Evolutionary conservation across 2,113 vertebrate species (phyloP).

Genomic region (Heloderma charlesbogerti): DNA sequence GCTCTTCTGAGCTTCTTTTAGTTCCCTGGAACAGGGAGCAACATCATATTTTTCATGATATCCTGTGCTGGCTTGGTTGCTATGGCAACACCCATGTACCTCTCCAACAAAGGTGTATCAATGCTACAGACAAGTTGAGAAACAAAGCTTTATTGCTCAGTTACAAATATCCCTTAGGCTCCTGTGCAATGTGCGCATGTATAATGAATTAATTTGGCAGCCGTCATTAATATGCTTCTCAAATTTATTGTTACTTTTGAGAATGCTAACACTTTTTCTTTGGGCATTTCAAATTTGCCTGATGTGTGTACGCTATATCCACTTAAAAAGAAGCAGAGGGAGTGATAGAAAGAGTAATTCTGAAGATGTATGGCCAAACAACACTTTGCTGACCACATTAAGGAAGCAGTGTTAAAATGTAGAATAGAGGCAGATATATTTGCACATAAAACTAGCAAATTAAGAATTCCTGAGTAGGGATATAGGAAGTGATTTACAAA

Average conservation of each 20-base stretch:
- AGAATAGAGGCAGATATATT: neutral
- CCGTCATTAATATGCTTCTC: neutral
- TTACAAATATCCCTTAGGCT: neutral
- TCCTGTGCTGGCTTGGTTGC: constrained; percentile 11
- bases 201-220: neutral
- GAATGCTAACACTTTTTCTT: neutral
- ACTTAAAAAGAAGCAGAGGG: neutral
- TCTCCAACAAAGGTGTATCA: constrained; percentile 7
- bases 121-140: constrained; percentile 4
- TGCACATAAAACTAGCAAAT: neutral
- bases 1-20: neutral
- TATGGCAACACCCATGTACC: constrained; percentile 18
- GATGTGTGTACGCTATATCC: neutral
- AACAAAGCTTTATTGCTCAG: neutral
- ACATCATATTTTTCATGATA: neutral
- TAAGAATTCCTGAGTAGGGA: neutral
- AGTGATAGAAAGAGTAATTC: neutral
- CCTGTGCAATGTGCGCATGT: neutral
- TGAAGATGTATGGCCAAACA: neutral
- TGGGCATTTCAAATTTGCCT: neutral
- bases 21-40: neutral
- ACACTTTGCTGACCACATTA: neutral
- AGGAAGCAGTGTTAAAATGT: neutral
- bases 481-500: neutral
- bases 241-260: neutral